These are phyloP conservation scores for Echeneis naucrates DNA, from an alignment of 2,797 vertebrate genomes.

Conservation along the genomic window DNA sequence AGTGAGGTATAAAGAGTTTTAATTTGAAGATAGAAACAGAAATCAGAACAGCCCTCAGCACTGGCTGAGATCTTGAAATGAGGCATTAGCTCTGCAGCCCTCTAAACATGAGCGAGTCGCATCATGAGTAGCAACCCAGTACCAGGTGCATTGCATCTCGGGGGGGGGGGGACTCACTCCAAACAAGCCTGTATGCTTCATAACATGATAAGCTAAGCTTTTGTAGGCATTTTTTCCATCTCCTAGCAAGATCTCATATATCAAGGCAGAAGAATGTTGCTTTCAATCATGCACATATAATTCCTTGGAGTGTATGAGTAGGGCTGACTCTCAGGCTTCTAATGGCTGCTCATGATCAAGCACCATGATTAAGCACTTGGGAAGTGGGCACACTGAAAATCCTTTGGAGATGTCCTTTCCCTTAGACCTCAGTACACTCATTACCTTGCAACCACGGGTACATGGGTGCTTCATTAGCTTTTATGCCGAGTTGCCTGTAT, in stretches of 20 bases:
- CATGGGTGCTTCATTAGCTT: slow-evolving; percentile 82
- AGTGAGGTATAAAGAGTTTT: not conserved
- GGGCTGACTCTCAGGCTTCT: slow-evolving; percentile 77
- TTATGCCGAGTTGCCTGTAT: slow-evolving; percentile 72
- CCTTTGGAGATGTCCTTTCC: slow-evolving; percentile 79
- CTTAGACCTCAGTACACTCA: slow-evolving; percentile 80
- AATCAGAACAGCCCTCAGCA: not conserved
- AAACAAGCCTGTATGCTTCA: slow-evolving; percentile 52
- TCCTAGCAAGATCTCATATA: slow-evolving; percentile 57
- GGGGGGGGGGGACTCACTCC: no score
- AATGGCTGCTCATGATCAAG: slow-evolving; percentile 83
- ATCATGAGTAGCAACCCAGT: not conserved
- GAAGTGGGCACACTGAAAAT: slow-evolving; percentile 77
- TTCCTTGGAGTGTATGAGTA: slow-evolving; percentile 77
- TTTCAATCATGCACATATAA: slow-evolving; percentile 78
- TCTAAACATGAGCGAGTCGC: slow-evolving; percentile 9
- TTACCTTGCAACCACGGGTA: slow-evolving; percentile 73
- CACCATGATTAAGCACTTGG: slow-evolving; percentile 82
- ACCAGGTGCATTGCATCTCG: slow-evolving; percentile 23
- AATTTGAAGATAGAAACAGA: not conserved
- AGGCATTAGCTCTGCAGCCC: not conserved
- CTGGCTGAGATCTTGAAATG: not conserved
- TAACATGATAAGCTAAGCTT: slow-evolving; percentile 51
- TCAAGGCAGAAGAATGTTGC: slow-evolving; percentile 68
- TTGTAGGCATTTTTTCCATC: slow-evolving; percentile 47